Percentiles rank a stretch among this genome's conserved stretches.
Evolutionary conservation across 2,797 vertebrate species (phyloP).

Genomic region (Tenualosa ilisha): DNA sequence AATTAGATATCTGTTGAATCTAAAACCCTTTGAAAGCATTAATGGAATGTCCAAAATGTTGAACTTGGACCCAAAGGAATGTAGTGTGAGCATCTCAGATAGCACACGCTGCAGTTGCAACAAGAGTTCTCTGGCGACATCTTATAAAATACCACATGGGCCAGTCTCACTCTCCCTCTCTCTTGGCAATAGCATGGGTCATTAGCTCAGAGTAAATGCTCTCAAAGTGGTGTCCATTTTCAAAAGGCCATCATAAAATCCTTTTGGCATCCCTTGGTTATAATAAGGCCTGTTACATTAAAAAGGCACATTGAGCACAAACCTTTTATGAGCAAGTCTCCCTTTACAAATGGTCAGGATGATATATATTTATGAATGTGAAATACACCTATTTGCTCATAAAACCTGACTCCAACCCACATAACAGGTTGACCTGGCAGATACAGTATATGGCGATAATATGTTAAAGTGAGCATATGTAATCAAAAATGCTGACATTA

Average conservation of each 20-base stretch:
- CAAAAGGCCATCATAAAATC: conserved; percentile 37
- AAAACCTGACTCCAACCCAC: neutral
- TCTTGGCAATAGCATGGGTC: conserved; percentile 22
- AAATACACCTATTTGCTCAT: neutral
- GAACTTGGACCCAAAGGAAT: neutral
- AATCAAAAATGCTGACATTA: no score
- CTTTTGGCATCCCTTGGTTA: conserved; percentile 28
- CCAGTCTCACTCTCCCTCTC: neutral
- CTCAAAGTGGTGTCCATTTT: conserved; percentile 37
- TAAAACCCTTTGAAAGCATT: conserved; percentile 3
- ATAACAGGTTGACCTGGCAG: neutral
- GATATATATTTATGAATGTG: conserved; percentile 14
- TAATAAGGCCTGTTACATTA: conserved; percentile 28
- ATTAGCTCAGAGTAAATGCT: conserved; percentile 37
- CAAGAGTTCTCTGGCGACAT: neutral
- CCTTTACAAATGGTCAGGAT: neutral
- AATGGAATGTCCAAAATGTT: conserved; percentile 5
- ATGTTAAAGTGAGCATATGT: no score
- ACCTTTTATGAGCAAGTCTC: conserved; percentile 1
- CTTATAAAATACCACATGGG: conserved; percentile 11
- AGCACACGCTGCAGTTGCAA: neutral
- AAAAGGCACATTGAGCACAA: conserved; percentile 18
- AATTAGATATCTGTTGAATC: neutral
- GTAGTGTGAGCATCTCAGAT: neutral
- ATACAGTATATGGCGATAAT: no score